Evolutionary conservation across 2,888 invertebrate genomes (phyloP).

Genomic region (Ophraella communa): DNA sequence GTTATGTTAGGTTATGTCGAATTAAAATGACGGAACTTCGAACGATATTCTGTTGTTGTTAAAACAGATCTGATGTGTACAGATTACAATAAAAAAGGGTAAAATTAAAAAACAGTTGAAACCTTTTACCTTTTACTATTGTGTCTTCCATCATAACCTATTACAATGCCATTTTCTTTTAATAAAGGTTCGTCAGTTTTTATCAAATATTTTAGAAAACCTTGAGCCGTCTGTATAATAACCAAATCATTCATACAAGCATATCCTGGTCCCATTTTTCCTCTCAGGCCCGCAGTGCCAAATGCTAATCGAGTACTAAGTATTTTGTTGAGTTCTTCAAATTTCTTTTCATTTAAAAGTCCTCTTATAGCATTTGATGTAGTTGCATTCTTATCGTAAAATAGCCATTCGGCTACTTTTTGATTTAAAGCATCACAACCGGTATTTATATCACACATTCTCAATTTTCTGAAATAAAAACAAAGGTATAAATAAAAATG

Average conservation of each 20-base stretch:
- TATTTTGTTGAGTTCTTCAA: slow-evolving; percentile 67
- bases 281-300: slow-evolving; percentile 93
- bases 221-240: slow-evolving; percentile 93
- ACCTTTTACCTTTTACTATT: slow-evolving; percentile 79
- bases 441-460: slow-evolving; percentile 6
- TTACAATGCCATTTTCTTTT: slow-evolving; percentile 74
- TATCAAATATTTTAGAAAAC: slow-evolving; percentile 78
- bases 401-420: slow-evolving; percentile 75
- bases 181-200: slow-evolving; percentile 66
- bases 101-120: background rate
- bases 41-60: too few relatives aligned
- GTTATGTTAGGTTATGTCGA: too few relatives aligned
- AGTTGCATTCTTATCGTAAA: slow-evolving; percentile 76
- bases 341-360: slow-evolving; percentile 65
- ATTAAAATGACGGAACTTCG: too few relatives aligned
- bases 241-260: slow-evolving; percentile 95
- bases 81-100: too few relatives aligned
- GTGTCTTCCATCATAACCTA: slow-evolving; percentile 93
- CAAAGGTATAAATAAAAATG: too few relatives aligned
- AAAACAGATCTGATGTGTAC: too few relatives aligned
- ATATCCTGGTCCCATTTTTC: slow-evolving; percentile 92
- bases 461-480: background rate
- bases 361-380: slow-evolving; percentile 70
- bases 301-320: slow-evolving; percentile 78
- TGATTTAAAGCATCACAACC: slow-evolving; percentile 61